Percentiles rank a stretch among this genome's conserved stretches.
These are phyloP conservation scores for Nibea coibor DNA, from an alignment of 2,113 vertebrate species.

Conservation along the genomic window DNA sequence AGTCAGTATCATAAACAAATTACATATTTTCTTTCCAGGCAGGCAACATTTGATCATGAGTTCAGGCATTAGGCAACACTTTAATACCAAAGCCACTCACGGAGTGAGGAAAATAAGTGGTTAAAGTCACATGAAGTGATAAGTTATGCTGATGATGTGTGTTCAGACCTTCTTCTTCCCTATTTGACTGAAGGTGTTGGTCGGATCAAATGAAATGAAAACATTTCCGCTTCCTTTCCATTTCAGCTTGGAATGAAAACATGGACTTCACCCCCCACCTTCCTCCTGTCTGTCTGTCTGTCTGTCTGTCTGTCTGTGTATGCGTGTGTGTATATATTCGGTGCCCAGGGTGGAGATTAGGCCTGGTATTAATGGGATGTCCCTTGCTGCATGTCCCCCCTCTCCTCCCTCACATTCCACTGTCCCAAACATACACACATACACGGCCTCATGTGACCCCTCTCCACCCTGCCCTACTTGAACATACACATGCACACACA, in stretches of 20 bases:
- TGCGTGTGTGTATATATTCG: constrained; percentile 44
- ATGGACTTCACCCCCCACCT: constrained; percentile 8
- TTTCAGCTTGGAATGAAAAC: constrained; percentile 57
- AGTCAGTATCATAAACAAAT: no score
- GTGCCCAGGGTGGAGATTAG: constrained; percentile 73
- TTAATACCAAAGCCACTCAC: not conserved
- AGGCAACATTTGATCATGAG: no score
- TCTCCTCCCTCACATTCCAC: constrained; percentile 73
- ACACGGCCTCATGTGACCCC: constrained; percentile 64
- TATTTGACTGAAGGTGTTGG: constrained; percentile 29
- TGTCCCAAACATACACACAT: constrained; percentile 65
- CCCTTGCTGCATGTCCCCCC: constrained; percentile 57
- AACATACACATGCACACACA: constrained; percentile 55
- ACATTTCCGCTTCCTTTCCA: constrained; percentile 62
- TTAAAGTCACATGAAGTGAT: not conserved
- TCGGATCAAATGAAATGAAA: constrained; percentile 45
- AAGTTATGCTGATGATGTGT: constrained; percentile 10
- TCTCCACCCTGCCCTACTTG: constrained; percentile 51
- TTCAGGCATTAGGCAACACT: not conserved
- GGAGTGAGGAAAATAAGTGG: not conserved
- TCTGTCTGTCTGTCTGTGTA: constrained; percentile 23
- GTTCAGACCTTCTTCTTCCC: constrained; percentile 21
- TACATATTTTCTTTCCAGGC: no score
- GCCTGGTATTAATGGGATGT: constrained; percentile 73
- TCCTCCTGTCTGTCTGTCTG: constrained; percentile 26